These are phyloP conservation scores for Helicolenus hilgendorfi DNA, from an alignment of 2,797 vertebrate genomes.

Conservation along the genomic window DNA sequence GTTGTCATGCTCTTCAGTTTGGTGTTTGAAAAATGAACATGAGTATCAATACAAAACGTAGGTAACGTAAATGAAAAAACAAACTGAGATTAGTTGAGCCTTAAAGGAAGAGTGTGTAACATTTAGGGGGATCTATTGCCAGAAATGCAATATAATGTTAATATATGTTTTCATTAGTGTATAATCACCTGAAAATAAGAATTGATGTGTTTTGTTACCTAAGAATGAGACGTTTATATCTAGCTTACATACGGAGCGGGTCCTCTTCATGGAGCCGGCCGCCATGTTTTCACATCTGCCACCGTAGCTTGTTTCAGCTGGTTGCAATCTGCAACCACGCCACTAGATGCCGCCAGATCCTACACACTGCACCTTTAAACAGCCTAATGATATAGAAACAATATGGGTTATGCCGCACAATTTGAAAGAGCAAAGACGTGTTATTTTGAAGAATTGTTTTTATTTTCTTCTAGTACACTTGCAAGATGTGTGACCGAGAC, in stretches of 20 bases:
- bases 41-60: background rate
- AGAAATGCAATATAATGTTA: no score
- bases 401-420: background rate
- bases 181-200: no score
- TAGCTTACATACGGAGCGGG: no score
- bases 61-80: background rate
- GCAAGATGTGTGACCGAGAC: slow-evolving; percentile 59
- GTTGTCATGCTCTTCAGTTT: background rate
- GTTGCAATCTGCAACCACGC: no score
- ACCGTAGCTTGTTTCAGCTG: no score
- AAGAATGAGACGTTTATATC: no score
- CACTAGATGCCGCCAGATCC: no score
- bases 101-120: background rate
- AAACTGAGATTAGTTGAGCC: background rate
- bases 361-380: background rate
- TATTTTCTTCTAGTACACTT: slow-evolving; percentile 70
- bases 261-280: no score
- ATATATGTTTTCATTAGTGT: no score
- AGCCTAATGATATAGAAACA: background rate
- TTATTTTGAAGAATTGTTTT: slow-evolving; percentile 41
- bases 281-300: no score
- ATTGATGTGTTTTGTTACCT: no score
- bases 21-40: background rate
- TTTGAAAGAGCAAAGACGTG: background rate
- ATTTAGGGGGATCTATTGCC: no score